A percentile compares a stretch with the other conserved stretches of the same genome.
These are phyloP conservation scores for Centruroides sculpturatus DNA, from an alignment of 1,140 invertebrate genomes.

Conservation along the genomic window DNA sequence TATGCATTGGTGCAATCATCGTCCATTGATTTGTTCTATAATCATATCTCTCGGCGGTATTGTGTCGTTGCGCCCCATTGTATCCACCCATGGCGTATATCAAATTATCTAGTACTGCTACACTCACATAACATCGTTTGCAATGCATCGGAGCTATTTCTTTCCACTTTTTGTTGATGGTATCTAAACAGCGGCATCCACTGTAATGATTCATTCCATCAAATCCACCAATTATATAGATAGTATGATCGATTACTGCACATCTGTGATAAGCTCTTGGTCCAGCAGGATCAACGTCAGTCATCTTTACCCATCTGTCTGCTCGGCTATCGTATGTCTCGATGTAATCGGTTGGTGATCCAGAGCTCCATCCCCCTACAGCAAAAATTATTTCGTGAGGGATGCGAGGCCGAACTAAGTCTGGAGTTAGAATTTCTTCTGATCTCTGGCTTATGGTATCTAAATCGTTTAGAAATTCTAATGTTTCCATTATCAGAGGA, in stretches of 20 bases:
- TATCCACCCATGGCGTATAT: slow-evolving; percentile 38
- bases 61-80: slow-evolving; percentile 33
- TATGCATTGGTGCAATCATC: slow-evolving; percentile 23
- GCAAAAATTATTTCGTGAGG: neutral
- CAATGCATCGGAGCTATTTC: slow-evolving; percentile 58
- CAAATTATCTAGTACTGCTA: slow-evolving; percentile 39
- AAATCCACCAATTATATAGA: slow-evolving; percentile 64
- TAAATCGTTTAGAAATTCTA: slow-evolving; percentile 33
- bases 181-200: slow-evolving; percentile 50
- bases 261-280: slow-evolving; percentile 55
- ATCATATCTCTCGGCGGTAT: slow-evolving; percentile 31
- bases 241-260: slow-evolving; percentile 39
- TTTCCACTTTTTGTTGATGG: slow-evolving; percentile 43
- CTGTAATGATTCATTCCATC: slow-evolving; percentile 53
- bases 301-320: neutral
- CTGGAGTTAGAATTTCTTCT: neutral
- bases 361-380: neutral
- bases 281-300: slow-evolving; percentile 21
- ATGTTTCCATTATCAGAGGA: neutral
- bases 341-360: neutral
- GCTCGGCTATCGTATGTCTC: neutral
- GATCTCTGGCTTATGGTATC: neutral
- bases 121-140: slow-evolving; percentile 53
- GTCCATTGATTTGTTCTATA: slow-evolving; percentile 27
- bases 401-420: neutral